These are phyloP conservation scores for Alviniconcha strummeri DNA, from an alignment of 2,888 invertebrate genomes.

Conservation along the genomic window DNA sequence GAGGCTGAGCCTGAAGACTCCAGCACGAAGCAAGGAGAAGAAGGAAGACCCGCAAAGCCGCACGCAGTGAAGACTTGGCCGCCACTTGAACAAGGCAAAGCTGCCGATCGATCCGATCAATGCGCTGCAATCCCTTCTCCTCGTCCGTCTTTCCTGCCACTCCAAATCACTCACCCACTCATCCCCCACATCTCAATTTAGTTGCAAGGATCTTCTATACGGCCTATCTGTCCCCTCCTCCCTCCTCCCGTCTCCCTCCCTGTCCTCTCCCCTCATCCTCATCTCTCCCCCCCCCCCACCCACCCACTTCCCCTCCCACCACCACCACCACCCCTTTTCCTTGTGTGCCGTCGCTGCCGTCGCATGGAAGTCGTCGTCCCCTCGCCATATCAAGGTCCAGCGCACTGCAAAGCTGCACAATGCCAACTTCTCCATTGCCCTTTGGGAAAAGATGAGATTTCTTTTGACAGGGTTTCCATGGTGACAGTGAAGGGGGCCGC, in stretches of 20 bases:
- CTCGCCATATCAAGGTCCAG: conserved; percentile 2
- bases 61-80: background rate
- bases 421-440: conserved; percentile 13
- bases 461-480: conserved; percentile 21
- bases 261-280: too few species aligned
- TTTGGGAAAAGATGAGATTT: conserved; percentile 13
- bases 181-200: conserved; percentile 9
- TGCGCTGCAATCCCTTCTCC: conserved; percentile 6
- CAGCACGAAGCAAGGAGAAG: background rate
- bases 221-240: background rate
- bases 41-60: background rate
- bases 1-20: background rate
- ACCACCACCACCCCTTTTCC: background rate
- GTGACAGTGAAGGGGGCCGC: conserved; percentile 6
- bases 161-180: conserved; percentile 8
- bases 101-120: conserved; percentile 6
- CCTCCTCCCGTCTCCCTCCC: background rate
- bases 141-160: conserved; percentile 11
- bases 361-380: too few species aligned
- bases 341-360: too few species aligned
- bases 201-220: background rate
- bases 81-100: background rate
- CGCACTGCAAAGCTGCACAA: conserved; percentile 11
- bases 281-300: background rate
- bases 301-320: background rate